phyloP scores from a whole-genome alignment of 92 coral and sea anemone species.

The Galaxea fascicularis region DNA sequence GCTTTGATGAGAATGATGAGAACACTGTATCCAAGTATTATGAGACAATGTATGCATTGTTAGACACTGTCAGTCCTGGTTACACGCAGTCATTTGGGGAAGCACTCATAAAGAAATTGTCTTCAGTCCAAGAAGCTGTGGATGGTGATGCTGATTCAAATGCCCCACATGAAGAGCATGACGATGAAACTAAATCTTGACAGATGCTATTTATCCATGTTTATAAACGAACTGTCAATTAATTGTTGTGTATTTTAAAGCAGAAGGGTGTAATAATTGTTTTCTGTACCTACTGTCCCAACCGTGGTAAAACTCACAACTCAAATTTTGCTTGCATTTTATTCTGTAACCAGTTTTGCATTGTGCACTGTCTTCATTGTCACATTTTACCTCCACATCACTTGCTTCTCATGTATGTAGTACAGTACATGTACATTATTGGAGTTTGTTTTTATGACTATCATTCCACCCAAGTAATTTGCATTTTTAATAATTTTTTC shows the following conservation, averaged over 20 bases:
- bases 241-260: neutral
- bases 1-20: conserved; percentile 63
- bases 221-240: neutral
- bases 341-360: no score
- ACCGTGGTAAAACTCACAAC: no score
- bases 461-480: no score
- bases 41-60: conserved; percentile 91
- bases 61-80: conserved; percentile 87
- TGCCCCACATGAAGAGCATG: neutral
- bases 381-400: no score
- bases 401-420: no score
- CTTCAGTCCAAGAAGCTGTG: conserved; percentile 53
- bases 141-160: conserved; percentile 9
- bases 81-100: conserved; percentile 89
- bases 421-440: no score
- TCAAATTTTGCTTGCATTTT: no score
- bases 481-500: no score
- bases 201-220: neutral
- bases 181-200: neutral
- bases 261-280: neutral
- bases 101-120: conserved; percentile 81
- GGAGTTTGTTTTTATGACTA: no score
- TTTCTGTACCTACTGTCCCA: no score
- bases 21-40: conserved; percentile 49
- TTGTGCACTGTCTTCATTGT: no score